Evolutionary conservation across 2,888 invertebrate species (phyloP), one percentile per base, ranked within the genome.

Genomic region (Pimpla rufipes): DNA sequence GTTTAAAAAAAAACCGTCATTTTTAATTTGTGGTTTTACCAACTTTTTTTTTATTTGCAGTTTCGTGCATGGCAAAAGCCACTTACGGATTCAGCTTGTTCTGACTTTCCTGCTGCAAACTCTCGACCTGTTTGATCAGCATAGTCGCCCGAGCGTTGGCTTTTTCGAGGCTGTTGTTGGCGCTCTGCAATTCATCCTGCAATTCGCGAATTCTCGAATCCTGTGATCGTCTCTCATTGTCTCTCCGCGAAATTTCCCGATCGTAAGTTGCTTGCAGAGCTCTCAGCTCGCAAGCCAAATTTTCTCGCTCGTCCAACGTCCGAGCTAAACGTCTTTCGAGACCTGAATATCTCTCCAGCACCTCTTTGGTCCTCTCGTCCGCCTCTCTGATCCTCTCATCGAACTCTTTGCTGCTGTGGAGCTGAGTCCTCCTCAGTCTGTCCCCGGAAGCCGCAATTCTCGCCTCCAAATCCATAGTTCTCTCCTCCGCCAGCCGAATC

Each of bases 281-380:
- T 57, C 95, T 94, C 68, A 96, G 92, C 87, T 96, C 95, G 80
- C 94, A 93, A 29, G 94, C 94, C 1, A 96, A 89, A 76, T 94
- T 94, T 87, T 96, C 95, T 86, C 95, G 95, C 87, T 92, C 93
- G 55, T 88, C 87, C 0, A 92, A 81, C 2, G 89, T 86, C 79
- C 88, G 87, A 5, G 88, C 82, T 37, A 93, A 85, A 66, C 90
- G 88, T 67, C 85, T 90, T 81, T 93, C 93, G 21, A 92, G 85
- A 78, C 86, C 85, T 2, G 87, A 83, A 81, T 90, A 93, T 77
- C 89, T 89, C 18, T 90, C 90, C 21, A 90, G 73, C 18, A 89
- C 83, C 66, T 92, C 91, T 55, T 88, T 91, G 0, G 88, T 89
- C 73, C 89, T 83, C 5, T 90, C 88, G 64, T 91, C 89, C 0